phyloP scores from a whole-genome alignment of 2,113 vertebrate genomes.

The Galbula dea region DNA sequence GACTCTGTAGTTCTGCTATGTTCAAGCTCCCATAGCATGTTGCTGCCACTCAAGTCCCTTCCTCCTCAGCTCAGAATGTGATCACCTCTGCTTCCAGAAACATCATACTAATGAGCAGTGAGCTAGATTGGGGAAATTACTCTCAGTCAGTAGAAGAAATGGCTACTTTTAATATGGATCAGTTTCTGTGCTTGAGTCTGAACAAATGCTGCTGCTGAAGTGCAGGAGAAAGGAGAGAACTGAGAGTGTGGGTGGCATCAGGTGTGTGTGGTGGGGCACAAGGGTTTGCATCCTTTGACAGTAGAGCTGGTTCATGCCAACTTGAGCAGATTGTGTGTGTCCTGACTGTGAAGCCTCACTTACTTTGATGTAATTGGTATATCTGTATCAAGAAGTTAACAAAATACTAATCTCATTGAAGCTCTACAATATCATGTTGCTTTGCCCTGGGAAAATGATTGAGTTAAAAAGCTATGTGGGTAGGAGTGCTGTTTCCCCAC shows the following conservation, averaged over 20 bases:
- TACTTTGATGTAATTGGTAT: background rate
- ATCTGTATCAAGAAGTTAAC: background rate
- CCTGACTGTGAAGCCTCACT: background rate
- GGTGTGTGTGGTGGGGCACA: background rate
- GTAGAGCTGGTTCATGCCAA: background rate
- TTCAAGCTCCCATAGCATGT: fast-evolving
- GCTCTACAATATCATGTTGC: background rate
- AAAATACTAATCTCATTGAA: background rate
- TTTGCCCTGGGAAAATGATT: background rate
- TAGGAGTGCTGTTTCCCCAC: background rate
- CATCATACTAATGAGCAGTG: background rate
- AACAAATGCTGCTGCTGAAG: background rate
- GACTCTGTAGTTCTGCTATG: background rate
- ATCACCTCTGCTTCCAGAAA: background rate
- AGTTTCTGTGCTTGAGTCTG: background rate
- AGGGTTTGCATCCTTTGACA: background rate
- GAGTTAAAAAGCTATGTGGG: background rate
- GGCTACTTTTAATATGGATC: background rate
- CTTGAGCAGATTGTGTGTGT: background rate
- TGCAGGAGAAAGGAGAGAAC: background rate
- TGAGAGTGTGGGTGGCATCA: background rate
- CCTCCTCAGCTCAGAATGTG: background rate
- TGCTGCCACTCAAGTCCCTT: background rate
- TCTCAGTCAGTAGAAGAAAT: background rate
- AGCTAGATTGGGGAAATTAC: background rate